A percentile compares a stretch with the other conserved stretches of the same genome.
Conservation (phyloP, 2,113 vertebrate species). For the Brienomyrus brachyistius region DNA sequence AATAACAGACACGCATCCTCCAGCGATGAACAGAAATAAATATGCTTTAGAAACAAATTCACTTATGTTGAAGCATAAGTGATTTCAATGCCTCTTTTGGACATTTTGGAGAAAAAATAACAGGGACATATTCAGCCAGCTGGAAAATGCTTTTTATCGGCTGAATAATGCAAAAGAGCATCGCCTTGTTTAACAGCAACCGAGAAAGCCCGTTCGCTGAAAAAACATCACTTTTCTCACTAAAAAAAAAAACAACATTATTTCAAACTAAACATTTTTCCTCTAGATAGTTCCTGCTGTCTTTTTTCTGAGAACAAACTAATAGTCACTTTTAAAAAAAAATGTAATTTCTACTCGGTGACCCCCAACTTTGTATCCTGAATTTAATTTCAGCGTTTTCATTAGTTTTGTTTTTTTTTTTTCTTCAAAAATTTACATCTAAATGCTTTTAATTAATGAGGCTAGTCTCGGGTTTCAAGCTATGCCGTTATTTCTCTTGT, state of each 20-base stretch:
- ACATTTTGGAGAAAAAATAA: not conserved
- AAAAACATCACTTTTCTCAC: conserved; percentile 17
- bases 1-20: not conserved
- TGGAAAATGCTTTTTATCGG: not conserved
- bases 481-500: not conserved
- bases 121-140: not conserved
- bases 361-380: not conserved
- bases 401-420: not conserved
- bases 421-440: not conserved
- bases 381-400: not conserved
- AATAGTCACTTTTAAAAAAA: not conserved
- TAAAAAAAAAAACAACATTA: not conserved
- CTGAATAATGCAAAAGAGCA: not conserved
- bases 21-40: not conserved
- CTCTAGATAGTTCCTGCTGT: not conserved
- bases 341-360: not conserved
- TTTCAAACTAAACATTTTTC: conserved; percentile 2
- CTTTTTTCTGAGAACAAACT: not conserved
- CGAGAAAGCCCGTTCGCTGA: not conserved
- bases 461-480: not conserved
- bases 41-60: not conserved
- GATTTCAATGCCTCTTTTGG: not conserved
- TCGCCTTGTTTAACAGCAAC: not conserved
- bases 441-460: conserved; percentile 8
- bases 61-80: not conserved